A percentile compares a stretch with the other conserved stretches of the same genome.
Evolutionary conservation across 2,113 vertebrate genomes (phyloP).

Genomic region (Hippocampus mohnikei): DNA sequence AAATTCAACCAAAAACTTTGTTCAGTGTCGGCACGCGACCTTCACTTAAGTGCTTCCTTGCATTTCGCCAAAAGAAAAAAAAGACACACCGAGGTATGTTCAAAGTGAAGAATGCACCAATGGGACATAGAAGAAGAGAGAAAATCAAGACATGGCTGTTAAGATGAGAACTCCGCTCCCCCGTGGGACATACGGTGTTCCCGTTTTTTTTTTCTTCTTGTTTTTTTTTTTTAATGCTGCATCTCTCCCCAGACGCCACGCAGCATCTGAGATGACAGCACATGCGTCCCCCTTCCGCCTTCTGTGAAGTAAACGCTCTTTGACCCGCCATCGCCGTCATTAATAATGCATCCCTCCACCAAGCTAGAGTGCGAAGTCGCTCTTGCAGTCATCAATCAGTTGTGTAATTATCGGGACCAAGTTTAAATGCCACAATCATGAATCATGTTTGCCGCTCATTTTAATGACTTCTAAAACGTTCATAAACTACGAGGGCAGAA

Average conservation of each 20-base stretch:
- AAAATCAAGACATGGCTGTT: constrained; percentile 30
- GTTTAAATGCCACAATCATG: constrained; percentile 48
- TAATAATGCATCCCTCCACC: constrained; percentile 38
- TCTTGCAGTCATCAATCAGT: constrained; percentile 44
- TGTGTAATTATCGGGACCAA: constrained; percentile 35
- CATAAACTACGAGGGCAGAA: constrained; percentile 15
- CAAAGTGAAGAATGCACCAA: constrained; percentile 18
- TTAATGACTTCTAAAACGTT: constrained; percentile 35
- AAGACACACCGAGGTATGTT: constrained; percentile 9
- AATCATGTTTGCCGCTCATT: constrained; percentile 29
- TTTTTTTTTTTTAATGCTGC: constrained; percentile 5
- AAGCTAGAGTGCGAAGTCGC: constrained; percentile 22
- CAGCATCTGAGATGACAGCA: constrained; percentile 27
- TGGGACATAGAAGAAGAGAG: constrained; percentile 23
- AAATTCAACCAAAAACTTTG: too few species aligned
- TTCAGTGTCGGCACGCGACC: not conserved
- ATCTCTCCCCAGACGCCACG: constrained; percentile 21
- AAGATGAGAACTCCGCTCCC: constrained; percentile 38
- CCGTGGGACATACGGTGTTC: constrained; percentile 9
- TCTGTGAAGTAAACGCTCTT: constrained; percentile 31
- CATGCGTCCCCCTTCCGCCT: constrained; percentile 13
- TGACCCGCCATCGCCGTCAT: constrained; percentile 31
- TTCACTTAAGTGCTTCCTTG: not conserved
- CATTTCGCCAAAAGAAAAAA: not conserved
- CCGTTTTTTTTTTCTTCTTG: constrained; percentile 16